Base-by-base conservation (phyloP, 2,797 vertebrate species). In the Protonibea diacanthus region DNA sequence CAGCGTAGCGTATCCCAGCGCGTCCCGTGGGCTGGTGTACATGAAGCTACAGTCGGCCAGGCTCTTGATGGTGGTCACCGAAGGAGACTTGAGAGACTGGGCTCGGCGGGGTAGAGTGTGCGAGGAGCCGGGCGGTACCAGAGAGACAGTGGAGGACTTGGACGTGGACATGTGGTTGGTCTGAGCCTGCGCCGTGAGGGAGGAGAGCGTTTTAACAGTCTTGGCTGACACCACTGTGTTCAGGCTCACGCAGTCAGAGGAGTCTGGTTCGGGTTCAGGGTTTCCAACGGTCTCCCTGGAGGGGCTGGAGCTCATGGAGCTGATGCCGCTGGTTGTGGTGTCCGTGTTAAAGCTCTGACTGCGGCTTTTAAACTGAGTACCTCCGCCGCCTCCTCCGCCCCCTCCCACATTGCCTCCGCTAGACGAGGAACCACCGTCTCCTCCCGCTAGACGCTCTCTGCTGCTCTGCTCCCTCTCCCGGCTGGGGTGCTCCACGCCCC, bases 291-390 rank as follows among this genome's bases (percentile, higher is more conserved):
- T 98, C 93, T 99, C 98, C 73, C 98, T 94, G 27, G 98, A 99
- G 20, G 98, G 98, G 88, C 98, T 99, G 56, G 98, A 99, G 90
- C 98, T 99, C 98, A 99, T 99, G 52, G 98, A 99, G 91, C 98
- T 99, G 91, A 99, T 99, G 68, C 98, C 98, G 57, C 98, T 99
- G 63, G 98, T 99, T 29, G 98, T 99, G 21, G 98, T 99, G 94
- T 99, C 98, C 51, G 98, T 99, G 93, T 99, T 99, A 88, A 99
- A 99, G 94, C 98, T 99, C 90, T 99, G 96, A 89, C 98, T 99
- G 83, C 98, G 98, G 86, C 97, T 99, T 94, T 99, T 99, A 89
- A 99, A 99, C 84, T 97, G 97, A 47, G 96, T 96, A 69, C 96
- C 93, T 25, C 93, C 92, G 0, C 91, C 86, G 0, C 93, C 74